Evolutionary conservation across 2,888 invertebrate species (phyloP), one percentile per base, ranked within the genome.

Genomic region (Melanotus villosus): DNA sequence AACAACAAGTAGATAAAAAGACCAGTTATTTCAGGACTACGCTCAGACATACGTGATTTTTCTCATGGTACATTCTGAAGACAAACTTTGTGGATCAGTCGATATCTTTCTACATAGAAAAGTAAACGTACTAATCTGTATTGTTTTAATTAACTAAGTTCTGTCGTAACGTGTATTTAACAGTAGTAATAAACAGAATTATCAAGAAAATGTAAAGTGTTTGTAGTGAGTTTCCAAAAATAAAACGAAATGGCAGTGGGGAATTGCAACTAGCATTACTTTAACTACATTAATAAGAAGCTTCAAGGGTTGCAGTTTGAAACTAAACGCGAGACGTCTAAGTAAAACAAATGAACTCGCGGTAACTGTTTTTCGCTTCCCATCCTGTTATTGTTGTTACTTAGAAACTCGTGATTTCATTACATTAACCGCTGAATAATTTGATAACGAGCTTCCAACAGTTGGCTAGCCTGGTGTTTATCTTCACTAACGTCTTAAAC

Each of bases 401-500:
- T 75, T 76, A 69, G 76, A 68, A 76, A 75, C 75, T 77, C 72
- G 71, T 75, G 77, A 79, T 78, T 78, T 79, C 79, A 80, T 80
- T 79, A 76, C 78, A 78, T 80, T 79, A 79, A 78, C 76, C 76
- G 74, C 73, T 74, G 78, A 79, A 79, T 80, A 79, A 80, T 79
- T 80, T 76, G 79, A 80, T 80, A 79, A 80, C 76, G 79, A 76
- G 75, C 74, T 74, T 74, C 76, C 78, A 77, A 76, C 78, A 76
- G 79, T 80, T 77, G 76, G 78, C 76, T 73, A 73, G 73, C 72
- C 56, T 71, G 65, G 70, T 80, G 80, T 81, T 81, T 81, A 79
- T 81, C 79, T 81, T 80, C 76, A 75, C 77, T 79, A 79, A 78
- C 77, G 76, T 79, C 79, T 80, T 80, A 74, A 77, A 76, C 76